phyloP scores from a whole-genome alignment of 2,113 vertebrate genomes.

The Zosterops borbonicus region DNA sequence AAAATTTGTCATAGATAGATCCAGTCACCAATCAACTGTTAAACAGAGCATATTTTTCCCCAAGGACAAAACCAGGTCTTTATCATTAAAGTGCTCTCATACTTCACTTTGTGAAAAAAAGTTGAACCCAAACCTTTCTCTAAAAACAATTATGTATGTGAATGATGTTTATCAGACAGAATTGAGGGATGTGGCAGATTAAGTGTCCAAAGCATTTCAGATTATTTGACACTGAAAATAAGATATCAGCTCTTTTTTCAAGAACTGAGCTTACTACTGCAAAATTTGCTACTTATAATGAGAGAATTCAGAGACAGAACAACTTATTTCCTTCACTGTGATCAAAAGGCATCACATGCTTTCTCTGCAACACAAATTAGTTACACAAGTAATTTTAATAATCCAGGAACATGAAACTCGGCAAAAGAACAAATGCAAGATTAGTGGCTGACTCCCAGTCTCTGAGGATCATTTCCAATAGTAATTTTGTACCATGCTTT shows the following conservation, averaged over 20 bases:
- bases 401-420: not conserved
- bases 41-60: not conserved
- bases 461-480: not conserved
- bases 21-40: not conserved
- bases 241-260: not conserved
- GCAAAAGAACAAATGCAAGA: not conserved
- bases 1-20: rapidly evolving
- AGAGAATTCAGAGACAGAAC: not conserved
- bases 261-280: not conserved
- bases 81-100: not conserved
- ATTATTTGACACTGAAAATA: not conserved
- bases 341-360: not conserved
- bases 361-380: not conserved
- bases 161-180: not conserved
- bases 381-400: not conserved
- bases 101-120: not conserved
- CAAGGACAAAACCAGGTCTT: not conserved
- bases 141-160: not conserved
- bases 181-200: not conserved
- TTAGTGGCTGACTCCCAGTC: not conserved
- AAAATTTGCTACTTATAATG: not conserved
- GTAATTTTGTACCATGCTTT: not conserved
- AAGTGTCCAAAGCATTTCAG: not conserved
- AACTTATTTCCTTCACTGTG: not conserved
- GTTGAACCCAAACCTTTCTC: rapidly evolving